These are phyloP conservation scores for Enteromius afrohamiltoni DNA, from an alignment of 2,797 vertebrate genomes.

Conservation along the genomic window DNA sequence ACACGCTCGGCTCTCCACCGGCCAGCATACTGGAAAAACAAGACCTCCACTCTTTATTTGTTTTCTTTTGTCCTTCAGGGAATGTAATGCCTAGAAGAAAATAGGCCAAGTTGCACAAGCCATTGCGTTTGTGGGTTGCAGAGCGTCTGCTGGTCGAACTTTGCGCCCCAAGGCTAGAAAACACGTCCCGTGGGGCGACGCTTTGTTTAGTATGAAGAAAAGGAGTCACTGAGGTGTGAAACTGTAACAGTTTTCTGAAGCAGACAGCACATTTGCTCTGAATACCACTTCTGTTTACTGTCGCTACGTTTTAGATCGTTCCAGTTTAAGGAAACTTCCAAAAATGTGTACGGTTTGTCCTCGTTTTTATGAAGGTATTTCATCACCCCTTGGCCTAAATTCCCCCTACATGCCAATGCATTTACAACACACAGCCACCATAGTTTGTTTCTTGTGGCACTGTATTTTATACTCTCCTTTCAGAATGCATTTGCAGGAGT, in stretches of 20 bases:
- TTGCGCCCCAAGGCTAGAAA: slow-evolving; percentile 56
- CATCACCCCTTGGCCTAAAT: slow-evolving; percentile 71
- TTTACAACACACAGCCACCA: too few species aligned
- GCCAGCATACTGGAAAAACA: slow-evolving; percentile 57
- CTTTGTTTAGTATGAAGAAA: slow-evolving; percentile 35
- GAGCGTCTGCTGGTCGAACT: slow-evolving; percentile 31
- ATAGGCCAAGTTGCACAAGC: slow-evolving; percentile 41
- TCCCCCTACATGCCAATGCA: too few species aligned
- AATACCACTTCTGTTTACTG: not conserved
- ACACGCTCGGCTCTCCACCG: slow-evolving; percentile 43
- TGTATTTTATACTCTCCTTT: not conserved
- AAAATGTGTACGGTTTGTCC: slow-evolving; percentile 67
- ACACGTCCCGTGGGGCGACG: slow-evolving; percentile 15
- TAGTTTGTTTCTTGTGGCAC: not conserved
- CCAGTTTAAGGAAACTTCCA: not conserved
- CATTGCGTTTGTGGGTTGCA: slow-evolving; percentile 15
- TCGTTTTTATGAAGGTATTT: slow-evolving; percentile 67
- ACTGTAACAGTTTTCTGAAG: not conserved
- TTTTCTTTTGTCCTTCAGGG: slow-evolving; percentile 55
- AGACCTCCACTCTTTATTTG: slow-evolving; percentile 59
- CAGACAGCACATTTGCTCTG: not conserved
- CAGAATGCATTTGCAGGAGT: not conserved
- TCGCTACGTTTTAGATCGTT: not conserved
- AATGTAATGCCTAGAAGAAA: slow-evolving; percentile 49
- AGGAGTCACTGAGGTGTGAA: slow-evolving; percentile 33